These are phyloP conservation scores for Premnoplex brunnescens DNA, from an alignment of 2,797 vertebrate genomes.

Conservation along the genomic window DNA sequence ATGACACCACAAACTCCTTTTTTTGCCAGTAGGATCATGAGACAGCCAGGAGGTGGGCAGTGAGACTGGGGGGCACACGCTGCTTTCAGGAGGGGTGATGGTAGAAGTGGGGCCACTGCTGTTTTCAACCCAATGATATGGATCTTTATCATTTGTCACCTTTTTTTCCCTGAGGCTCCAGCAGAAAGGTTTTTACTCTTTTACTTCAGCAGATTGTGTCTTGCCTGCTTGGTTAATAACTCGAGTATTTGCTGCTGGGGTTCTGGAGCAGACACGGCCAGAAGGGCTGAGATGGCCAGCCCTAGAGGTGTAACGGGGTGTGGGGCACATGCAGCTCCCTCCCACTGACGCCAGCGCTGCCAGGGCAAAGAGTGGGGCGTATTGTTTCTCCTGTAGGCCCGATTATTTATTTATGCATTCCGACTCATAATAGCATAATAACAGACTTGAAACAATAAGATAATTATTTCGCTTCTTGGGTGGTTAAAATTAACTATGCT, in stretches of 20 bases:
- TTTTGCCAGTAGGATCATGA: neutral
- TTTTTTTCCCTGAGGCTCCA: neutral
- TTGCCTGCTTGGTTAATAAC: neutral
- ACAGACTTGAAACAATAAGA: constrained; percentile 39
- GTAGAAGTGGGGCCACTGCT: neutral
- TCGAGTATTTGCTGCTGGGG: neutral
- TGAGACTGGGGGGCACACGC: accelerated
- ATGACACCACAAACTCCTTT: neutral
- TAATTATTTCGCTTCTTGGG: constrained; percentile 45
- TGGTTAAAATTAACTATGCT: constrained; percentile 56
- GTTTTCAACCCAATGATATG: too few relatives aligned
- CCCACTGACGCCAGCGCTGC: neutral
- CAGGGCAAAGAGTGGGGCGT: neutral
- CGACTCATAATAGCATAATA: constrained; percentile 19
- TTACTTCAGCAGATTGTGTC: neutral
- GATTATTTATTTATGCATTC: constrained; percentile 48
- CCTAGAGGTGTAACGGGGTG: accelerated
- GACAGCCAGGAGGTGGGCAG: neutral
- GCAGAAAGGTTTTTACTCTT: neutral
- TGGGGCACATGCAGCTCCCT: neutral
- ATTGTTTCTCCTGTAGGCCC: neutral
- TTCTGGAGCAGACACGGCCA: neutral
- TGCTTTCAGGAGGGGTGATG: neutral
- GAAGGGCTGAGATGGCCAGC: neutral
- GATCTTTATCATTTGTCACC: neutral